Conservation (phyloP, 2,797 vertebrate genomes). For the Sebastes minor region DNA sequence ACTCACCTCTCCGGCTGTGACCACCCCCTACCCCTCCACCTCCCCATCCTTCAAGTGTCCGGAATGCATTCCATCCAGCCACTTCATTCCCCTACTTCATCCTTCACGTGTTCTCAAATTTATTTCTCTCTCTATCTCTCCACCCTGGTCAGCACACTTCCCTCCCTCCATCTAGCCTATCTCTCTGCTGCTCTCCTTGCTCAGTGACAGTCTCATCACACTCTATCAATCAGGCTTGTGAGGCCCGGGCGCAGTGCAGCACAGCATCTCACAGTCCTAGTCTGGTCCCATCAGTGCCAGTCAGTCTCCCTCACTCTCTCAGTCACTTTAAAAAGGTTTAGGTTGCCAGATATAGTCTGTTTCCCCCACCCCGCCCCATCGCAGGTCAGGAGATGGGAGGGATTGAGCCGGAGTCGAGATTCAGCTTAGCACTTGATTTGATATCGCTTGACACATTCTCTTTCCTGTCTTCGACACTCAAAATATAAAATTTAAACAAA, state of each 20-base stretch:
- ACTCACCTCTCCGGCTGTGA: conserved; percentile 15
- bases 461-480: conserved; percentile 13
- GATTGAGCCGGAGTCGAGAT: conserved; percentile 42
- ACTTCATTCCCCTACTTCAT: conserved; percentile 73
- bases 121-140: conserved; percentile 76
- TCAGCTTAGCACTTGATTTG: conserved; percentile 55
- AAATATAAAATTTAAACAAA: conserved; percentile 28
- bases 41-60: conserved; percentile 61
- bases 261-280: conserved; percentile 57
- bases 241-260: conserved; percentile 59
- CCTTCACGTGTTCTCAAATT: conserved; percentile 78
- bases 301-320: conserved; percentile 70
- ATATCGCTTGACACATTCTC: conserved; percentile 57
- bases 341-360: conserved; percentile 77
- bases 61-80: conserved; percentile 67
- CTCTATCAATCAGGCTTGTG: conserved; percentile 83
- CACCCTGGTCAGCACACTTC: conserved; percentile 61
- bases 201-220: conserved; percentile 83
- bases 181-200: conserved; percentile 67
- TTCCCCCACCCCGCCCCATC: not conserved
- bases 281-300: conserved; percentile 79
- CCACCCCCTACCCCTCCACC: not conserved
- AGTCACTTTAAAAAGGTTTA: conserved; percentile 76
- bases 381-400: conserved; percentile 59
- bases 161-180: conserved; percentile 65